phyloP scores from a whole-genome alignment of 2,113 vertebrate genomes.

The Osmerus mordax region DNA sequence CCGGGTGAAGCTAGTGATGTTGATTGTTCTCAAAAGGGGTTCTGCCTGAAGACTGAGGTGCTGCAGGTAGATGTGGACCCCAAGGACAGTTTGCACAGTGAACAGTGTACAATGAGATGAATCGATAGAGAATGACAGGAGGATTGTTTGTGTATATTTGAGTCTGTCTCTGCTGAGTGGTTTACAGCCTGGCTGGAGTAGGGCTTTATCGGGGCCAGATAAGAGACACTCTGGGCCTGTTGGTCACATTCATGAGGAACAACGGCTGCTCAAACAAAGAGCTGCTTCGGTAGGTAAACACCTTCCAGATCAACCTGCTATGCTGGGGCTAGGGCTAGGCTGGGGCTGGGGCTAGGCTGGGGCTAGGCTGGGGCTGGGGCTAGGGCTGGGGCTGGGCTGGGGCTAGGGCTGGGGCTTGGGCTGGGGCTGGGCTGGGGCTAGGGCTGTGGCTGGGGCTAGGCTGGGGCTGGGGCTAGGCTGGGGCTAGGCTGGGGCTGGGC shows the following conservation, averaged over 20 bases:
- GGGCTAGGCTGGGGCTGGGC: too few species aligned
- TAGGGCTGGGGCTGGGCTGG: not conserved
- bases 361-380: too few species aligned
- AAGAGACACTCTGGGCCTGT: slow-evolving; percentile 68
- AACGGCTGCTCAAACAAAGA: slow-evolving; percentile 74
- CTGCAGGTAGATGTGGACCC: not conserved
- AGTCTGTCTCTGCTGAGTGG: slow-evolving; percentile 53
- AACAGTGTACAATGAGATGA: slow-evolving; percentile 60
- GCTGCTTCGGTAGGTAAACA: slow-evolving; percentile 70
- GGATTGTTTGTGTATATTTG: slow-evolving; percentile 44
- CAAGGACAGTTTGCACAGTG: slow-evolving; percentile 36
- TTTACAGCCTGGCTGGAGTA: slow-evolving; percentile 69
- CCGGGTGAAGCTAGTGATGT: too few species aligned
- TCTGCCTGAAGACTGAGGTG: too few species aligned
- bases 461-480: too few species aligned
- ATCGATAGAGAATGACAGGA: slow-evolving; percentile 64
- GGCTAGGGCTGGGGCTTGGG: too few species aligned
- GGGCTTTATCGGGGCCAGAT: slow-evolving; percentile 71
- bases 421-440: too few species aligned
- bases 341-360: too few species aligned
- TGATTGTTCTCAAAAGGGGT: too few species aligned
- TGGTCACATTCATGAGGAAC: slow-evolving; percentile 74
- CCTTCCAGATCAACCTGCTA: slow-evolving; percentile 52
- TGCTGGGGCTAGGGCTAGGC: not conserved
- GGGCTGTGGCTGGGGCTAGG: slow-evolving; percentile 28